A percentile compares a stretch with the other conserved stretches of the same genome.
phyloP scores from a whole-genome alignment of 2,797 vertebrate genomes.

The Microchirus variegatus region DNA sequence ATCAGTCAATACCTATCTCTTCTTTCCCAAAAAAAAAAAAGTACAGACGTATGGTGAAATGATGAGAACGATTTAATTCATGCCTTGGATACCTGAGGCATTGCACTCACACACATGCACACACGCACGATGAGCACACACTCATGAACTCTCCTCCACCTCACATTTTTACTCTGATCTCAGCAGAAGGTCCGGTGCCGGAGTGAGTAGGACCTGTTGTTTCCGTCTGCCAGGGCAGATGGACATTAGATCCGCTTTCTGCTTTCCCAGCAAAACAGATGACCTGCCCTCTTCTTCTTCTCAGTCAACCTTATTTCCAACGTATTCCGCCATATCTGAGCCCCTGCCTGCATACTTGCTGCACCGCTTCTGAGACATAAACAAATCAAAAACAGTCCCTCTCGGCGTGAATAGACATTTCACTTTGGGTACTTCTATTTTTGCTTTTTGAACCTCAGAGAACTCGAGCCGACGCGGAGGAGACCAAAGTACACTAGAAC shows the following conservation, averaged over 20 bases:
- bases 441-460: slow-evolving; percentile 50
- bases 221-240: slow-evolving; percentile 75
- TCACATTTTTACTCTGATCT: slow-evolving; percentile 56
- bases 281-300: slow-evolving; percentile 43
- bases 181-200: slow-evolving; percentile 64
- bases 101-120: slow-evolving; percentile 44
- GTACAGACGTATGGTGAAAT: slow-evolving; percentile 51
- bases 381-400: slow-evolving; percentile 50
- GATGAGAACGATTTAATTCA: slow-evolving; percentile 55
- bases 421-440: slow-evolving; percentile 49
- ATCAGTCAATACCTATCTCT: slow-evolving; percentile 39
- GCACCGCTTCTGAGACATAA: slow-evolving; percentile 56
- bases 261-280: slow-evolving; percentile 62
- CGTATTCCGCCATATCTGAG: slow-evolving; percentile 34
- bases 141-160: slow-evolving; percentile 64
- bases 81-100: slow-evolving; percentile 65
- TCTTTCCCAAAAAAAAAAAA: slow-evolving; percentile 31
- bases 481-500: slow-evolving; percentile 40
- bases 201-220: slow-evolving; percentile 66
- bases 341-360: slow-evolving; percentile 30
- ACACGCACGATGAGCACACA: slow-evolving; percentile 29
- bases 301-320: slow-evolving; percentile 40
- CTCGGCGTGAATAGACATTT: slow-evolving; percentile 43
- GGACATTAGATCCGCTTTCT: slow-evolving; percentile 73
- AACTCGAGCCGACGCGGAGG: slow-evolving; percentile 32